Evolutionary conservation across 2,888 invertebrate species (phyloP).

Genomic region (Dryocosmus kuriphilus): DNA sequence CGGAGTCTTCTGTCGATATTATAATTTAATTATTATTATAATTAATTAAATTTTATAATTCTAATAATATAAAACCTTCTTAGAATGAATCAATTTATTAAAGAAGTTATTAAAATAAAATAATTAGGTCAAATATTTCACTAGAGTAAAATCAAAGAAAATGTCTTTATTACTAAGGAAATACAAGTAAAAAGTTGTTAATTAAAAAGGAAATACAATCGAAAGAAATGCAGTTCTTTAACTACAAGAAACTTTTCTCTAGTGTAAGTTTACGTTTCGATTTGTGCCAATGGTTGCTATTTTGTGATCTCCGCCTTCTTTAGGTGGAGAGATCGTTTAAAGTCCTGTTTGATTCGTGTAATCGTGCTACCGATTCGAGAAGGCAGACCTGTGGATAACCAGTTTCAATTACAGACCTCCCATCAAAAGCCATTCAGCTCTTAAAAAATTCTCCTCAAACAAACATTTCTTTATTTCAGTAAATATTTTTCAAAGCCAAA

Average conservation of each 20-base stretch:
- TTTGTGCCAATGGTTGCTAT: background rate
- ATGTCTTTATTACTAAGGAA: background rate
- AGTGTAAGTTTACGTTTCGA: too few relatives aligned
- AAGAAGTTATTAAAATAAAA: too few relatives aligned
- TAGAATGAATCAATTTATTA: too few relatives aligned
- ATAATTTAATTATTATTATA: background rate
- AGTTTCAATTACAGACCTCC: background rate
- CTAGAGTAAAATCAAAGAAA: too few relatives aligned
- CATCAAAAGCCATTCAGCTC: background rate
- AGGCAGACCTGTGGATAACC: background rate
- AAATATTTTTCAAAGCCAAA: background rate
- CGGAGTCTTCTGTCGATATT: background rate
- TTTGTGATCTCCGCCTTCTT: conserved; percentile 9
- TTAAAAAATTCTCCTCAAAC: background rate
- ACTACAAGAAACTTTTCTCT: too few relatives aligned
- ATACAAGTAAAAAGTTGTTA: too few relatives aligned
- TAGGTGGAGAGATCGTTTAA: conserved; percentile 18
- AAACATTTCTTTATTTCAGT: background rate
- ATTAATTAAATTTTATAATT: too few relatives aligned
- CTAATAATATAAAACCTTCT: too few relatives aligned
- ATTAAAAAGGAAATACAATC: too few relatives aligned
- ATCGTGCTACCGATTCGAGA: conserved; percentile 12
- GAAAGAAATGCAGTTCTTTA: too few relatives aligned
- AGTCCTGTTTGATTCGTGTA: conserved; percentile 25
- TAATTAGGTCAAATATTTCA: too few relatives aligned